phyloP scores from a whole-genome alignment of 2,113 vertebrate genomes.

The Isichthys henryi region DNA sequence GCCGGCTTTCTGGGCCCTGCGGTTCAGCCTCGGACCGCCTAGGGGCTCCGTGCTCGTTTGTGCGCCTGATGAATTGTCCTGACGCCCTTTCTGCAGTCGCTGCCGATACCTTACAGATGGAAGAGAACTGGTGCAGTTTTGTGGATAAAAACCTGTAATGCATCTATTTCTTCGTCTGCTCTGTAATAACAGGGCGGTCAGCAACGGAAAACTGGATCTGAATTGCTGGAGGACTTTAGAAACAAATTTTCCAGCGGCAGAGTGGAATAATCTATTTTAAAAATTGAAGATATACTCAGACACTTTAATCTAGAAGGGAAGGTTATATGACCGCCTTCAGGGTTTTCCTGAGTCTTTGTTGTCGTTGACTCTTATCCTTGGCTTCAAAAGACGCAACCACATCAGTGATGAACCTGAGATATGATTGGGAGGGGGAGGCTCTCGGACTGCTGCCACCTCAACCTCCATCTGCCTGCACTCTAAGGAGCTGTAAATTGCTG shows the following conservation, averaged over 20 bases:
- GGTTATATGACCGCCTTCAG: neutral
- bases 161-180: neutral
- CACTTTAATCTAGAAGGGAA: conserved; percentile 6
- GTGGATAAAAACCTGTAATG: neutral
- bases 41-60: neutral
- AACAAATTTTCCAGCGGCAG: neutral
- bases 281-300: neutral
- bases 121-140: too few species aligned
- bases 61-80: neutral
- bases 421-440: neutral
- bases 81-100: neutral
- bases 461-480: neutral
- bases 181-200: neutral
- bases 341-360: neutral
- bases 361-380: neutral
- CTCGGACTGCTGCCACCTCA: neutral
- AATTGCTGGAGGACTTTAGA: neutral
- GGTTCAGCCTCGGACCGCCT: neutral
- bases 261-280: neutral
- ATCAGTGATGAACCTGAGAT: neutral
- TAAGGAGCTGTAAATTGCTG: neutral
- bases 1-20: neutral
- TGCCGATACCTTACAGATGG: neutral
- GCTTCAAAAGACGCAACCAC: neutral
- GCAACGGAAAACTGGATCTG: neutral